These are phyloP conservation scores for Penaeus vannamei DNA, from an alignment of 1,140 invertebrate genomes.

Conservation along the genomic window DNA sequence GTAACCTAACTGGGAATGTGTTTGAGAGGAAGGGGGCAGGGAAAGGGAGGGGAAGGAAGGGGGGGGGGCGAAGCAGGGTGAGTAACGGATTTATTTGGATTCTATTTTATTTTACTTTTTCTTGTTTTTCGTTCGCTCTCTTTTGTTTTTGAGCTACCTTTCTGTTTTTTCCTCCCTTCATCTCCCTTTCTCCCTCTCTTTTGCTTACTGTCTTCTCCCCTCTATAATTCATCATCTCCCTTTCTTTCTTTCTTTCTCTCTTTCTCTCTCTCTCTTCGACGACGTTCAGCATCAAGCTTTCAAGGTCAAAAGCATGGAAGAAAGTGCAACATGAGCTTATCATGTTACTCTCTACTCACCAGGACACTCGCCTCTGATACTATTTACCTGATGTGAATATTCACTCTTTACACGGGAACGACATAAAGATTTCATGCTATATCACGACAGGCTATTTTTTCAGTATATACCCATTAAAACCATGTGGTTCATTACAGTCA, in stretches of 20 bases:
- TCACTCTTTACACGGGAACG: no score
- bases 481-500: no score
- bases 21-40: not conserved
- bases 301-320: not conserved
- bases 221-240: not conserved
- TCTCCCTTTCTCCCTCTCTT: not conserved
- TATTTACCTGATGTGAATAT: no score
- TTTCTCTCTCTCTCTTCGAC: not conserved
- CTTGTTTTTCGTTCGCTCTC: not conserved
- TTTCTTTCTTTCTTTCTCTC: not conserved
- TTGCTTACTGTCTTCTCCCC: not conserved
- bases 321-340: not conserved
- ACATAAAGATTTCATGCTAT: no score
- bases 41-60: not conserved
- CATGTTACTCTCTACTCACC: not conserved
- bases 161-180: not conserved
- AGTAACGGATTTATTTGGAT: not conserved
- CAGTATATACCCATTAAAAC: no score
- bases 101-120: not conserved
- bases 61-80: not conserved
- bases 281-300: no score
- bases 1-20: no score
- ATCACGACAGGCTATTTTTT: no score
- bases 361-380: no score
- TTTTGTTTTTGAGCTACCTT: not conserved